Conservation (phyloP, 2,888 invertebrate genomes). For the Rapana venosa region DNA sequence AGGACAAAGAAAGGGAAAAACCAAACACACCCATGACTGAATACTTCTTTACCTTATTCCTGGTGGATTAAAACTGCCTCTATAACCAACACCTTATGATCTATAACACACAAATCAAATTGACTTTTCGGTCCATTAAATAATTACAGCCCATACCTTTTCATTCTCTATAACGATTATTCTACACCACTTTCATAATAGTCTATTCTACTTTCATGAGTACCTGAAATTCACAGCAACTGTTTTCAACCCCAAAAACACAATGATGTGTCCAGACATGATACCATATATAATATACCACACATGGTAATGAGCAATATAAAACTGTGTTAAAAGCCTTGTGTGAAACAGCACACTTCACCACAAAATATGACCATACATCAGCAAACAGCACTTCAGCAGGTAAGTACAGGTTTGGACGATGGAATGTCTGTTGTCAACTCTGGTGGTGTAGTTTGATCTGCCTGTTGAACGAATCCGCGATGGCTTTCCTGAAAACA, state of each 20-base stretch:
- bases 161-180: too few species aligned
- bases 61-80: too few species aligned
- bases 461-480: constrained; percentile 69
- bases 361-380: too few species aligned
- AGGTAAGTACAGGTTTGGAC: background rate
- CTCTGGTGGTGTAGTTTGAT: constrained; percentile 72
- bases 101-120: too few species aligned
- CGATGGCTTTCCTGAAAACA: constrained; percentile 66
- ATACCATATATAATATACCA: background rate
- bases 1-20: too few species aligned
- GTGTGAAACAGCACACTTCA: background rate
- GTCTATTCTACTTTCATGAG: too few species aligned
- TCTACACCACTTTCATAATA: too few species aligned
- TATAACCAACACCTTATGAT: too few species aligned
- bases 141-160: too few species aligned
- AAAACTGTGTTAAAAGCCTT: background rate
- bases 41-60: too few species aligned
- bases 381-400: background rate
- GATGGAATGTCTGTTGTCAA: constrained; percentile 87
- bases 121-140: too few species aligned
- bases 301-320: background rate
- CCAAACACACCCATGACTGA: too few species aligned
- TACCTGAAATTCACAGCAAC: background rate
- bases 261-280: background rate
- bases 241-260: background rate